A percentile compares a stretch with the other conserved stretches of the same genome.
Conservation (phyloP, 2,797 vertebrate species). For the Spizella passerina region DNA sequence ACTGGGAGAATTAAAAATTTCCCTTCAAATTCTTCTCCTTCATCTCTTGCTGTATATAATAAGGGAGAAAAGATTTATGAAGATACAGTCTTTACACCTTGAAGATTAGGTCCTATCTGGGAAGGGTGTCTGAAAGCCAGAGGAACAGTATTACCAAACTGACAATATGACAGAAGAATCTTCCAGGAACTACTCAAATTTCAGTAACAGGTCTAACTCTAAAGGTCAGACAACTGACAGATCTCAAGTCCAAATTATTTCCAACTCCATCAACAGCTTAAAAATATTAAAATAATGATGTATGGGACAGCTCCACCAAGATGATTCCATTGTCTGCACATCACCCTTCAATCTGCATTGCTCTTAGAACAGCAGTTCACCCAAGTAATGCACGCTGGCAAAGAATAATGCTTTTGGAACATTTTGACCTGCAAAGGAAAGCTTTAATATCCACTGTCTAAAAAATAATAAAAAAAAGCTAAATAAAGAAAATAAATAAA, state of each 20-base stretch:
- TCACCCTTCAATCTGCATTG: neutral
- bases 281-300: neutral
- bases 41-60: neutral
- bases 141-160: neutral
- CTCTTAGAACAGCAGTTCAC: neutral
- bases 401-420: neutral
- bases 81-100: neutral
- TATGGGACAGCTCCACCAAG: neutral
- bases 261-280: neutral
- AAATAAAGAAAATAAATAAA: neutral
- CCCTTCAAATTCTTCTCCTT: neutral
- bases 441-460: neutral
- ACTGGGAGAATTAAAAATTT: neutral
- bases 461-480: neutral
- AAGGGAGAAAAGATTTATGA: neutral
- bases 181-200: neutral
- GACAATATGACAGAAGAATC: neutral
- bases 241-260: neutral
- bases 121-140: neutral
- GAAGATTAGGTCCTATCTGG: neutral
- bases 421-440: neutral
- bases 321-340: neutral
- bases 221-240: neutral
- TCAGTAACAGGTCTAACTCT: neutral
- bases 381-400: neutral